phyloP scores from a whole-genome alignment of 2,888 invertebrate species.

The Lapara coniferarum region DNA sequence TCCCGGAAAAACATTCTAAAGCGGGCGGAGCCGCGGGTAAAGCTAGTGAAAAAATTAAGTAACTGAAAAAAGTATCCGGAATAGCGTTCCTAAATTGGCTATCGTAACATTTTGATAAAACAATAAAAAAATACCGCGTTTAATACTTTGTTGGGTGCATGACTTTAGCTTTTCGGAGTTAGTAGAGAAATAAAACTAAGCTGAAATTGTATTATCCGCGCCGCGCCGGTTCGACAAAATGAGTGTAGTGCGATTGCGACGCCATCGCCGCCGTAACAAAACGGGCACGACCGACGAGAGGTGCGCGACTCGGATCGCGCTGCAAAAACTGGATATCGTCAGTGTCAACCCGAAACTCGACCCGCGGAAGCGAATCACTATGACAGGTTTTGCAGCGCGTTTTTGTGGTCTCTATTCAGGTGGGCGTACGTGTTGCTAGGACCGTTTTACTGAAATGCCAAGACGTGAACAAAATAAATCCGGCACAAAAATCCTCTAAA shows the following conservation, averaged over 20 bases:
- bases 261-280: not conserved
- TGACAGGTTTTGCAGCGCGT: not conserved
- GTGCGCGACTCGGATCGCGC: not conserved
- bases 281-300: not conserved
- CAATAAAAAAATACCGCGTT: too few species aligned
- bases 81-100: too few species aligned
- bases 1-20: too few species aligned
- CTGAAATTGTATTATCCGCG: constrained; percentile 6
- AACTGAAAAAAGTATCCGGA: too few species aligned
- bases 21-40: too few species aligned
- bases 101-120: too few species aligned
- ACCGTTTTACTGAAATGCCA: too few species aligned
- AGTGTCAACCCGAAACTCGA: not conserved
- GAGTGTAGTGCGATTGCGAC: not conserved
- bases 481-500: too few species aligned
- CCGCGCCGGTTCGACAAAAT: not conserved
- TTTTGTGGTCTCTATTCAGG: not conserved
- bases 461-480: too few species aligned
- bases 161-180: not conserved
- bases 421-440: too few species aligned
- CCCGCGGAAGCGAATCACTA: not conserved
- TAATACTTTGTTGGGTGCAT: too few species aligned
- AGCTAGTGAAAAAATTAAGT: too few species aligned
- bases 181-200: not conserved
- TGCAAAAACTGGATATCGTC: constrained; percentile 1